Percentiles rank a stretch among this genome's conserved stretches.
These are phyloP conservation scores for Ennomos erosarius DNA, from an alignment of 2,888 invertebrate species.

Conservation along the genomic window DNA sequence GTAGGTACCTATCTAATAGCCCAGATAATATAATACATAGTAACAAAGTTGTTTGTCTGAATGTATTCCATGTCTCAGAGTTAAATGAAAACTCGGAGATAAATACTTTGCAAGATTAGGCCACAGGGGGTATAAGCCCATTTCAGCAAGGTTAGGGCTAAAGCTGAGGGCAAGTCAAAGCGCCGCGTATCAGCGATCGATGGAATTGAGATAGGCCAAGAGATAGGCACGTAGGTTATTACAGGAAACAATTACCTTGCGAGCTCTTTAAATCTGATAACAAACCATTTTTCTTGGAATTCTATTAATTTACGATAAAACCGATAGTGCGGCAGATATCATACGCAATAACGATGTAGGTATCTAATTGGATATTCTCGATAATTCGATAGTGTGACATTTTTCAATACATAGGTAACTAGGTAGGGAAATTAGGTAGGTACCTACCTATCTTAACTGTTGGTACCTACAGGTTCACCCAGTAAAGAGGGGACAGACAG, in stretches of 20 bases:
- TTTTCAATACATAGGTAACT: too few relatives aligned
- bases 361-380: conserved; percentile 20
- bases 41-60: too few relatives aligned
- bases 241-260: conserved; percentile 16
- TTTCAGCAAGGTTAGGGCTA: conserved; percentile 4
- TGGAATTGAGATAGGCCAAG: conserved; percentile 7
- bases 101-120: too few relatives aligned
- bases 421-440: too few relatives aligned
- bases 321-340: conserved; percentile 33
- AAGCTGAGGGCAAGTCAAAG: conserved; percentile 6
- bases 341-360: conserved; percentile 11
- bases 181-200: neutral
- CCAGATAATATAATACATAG: too few relatives aligned
- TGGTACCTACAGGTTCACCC: too few relatives aligned
- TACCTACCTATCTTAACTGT: too few relatives aligned
- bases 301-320: conserved; percentile 27
- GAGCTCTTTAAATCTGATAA: conserved; percentile 26
- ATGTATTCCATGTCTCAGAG: too few relatives aligned
- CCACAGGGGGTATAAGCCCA: neutral
- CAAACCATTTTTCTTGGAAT: conserved; percentile 30
- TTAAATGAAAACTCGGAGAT: too few relatives aligned
- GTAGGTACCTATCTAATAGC: too few relatives aligned
- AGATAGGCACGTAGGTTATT: conserved; percentile 17
- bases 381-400: conserved; percentile 9
- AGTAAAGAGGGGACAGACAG: too few relatives aligned